Evolutionary conservation across 2,113 vertebrate species (phyloP).

Genomic region (Recurvirostra avosetta): DNA sequence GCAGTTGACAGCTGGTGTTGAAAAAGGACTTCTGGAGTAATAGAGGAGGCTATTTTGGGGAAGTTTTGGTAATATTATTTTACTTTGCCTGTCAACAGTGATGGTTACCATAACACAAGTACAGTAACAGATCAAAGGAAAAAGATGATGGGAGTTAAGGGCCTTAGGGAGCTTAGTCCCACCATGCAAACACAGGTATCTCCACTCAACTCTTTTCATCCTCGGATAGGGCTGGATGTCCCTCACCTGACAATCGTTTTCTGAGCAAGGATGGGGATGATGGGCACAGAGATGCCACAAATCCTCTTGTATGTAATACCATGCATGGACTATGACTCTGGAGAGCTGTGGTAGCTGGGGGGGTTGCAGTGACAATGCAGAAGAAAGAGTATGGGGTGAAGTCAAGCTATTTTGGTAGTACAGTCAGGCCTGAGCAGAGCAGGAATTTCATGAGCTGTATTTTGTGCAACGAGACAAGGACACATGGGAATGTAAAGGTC

Average conservation of each 20-base stretch:
- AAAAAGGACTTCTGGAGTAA: not conserved
- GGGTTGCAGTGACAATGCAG: not conserved
- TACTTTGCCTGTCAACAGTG: not conserved
- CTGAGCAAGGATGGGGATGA: not conserved
- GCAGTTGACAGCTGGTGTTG: constrained; percentile 46
- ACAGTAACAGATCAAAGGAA: not conserved
- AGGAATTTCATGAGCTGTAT: not conserved
- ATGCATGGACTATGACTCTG: not conserved
- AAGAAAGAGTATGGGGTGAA: not conserved
- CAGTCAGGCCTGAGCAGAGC: not conserved
- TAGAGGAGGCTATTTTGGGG: constrained; percentile 29
- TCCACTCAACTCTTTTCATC: not conserved
- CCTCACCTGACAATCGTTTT: not conserved
- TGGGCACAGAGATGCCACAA: not conserved
- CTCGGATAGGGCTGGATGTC: rapidly evolving
- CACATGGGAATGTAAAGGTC: not conserved
- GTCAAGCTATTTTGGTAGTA: not conserved
- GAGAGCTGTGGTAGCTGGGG: not conserved
- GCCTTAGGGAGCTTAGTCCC: not conserved
- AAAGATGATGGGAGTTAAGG: not conserved
- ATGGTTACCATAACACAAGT: not conserved
- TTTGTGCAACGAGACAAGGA: not conserved
- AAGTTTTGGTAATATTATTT: constrained; percentile 15
- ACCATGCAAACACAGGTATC: not conserved
- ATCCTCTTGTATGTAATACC: not conserved